Percentiles rank a stretch among this genome's conserved stretches.
Evolutionary conservation across 2,888 invertebrate genomes (phyloP).

Genomic region (Villa cingulata): DNA sequence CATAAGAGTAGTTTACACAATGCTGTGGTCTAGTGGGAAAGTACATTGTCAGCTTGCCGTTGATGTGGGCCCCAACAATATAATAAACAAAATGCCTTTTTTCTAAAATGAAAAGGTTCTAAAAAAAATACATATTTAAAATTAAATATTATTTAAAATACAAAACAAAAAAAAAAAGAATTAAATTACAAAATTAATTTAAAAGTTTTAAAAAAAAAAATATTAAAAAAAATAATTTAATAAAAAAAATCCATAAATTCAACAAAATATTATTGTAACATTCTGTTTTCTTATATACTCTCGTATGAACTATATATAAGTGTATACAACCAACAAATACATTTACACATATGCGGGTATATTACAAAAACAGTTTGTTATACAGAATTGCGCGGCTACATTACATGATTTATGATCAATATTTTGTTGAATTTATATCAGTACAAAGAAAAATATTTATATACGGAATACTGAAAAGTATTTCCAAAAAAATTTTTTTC

Average conservation of each 20-base stretch:
- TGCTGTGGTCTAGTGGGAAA: constrained; percentile 38
- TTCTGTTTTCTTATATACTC: no score
- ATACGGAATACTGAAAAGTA: neutral
- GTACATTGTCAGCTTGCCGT: constrained; percentile 51
- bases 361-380: no score
- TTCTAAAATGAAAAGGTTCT: no score
- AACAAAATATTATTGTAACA: no score
- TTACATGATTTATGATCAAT: neutral
- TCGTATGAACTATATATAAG: no score
- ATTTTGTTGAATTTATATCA: neutral
- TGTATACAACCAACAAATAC: no score
- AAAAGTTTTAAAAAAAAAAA: constrained; percentile 5
- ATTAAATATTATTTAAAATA: constrained; percentile 11
- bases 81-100: no score
- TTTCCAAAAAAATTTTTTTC: no score
- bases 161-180: constrained; percentile 7
- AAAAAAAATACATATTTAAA: constrained; percentile 9
- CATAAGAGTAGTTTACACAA: constrained; percentile 34
- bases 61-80: constrained; percentile 45
- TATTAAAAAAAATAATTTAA: constrained; percentile 2
- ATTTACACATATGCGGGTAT: no score
- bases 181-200: constrained; percentile 8
- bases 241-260: constrained; percentile 2
- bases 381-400: no score
- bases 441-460: constrained; percentile 8